Conservation (phyloP, 2,888 invertebrate species). For the Tuberolachnus salignus region DNA sequence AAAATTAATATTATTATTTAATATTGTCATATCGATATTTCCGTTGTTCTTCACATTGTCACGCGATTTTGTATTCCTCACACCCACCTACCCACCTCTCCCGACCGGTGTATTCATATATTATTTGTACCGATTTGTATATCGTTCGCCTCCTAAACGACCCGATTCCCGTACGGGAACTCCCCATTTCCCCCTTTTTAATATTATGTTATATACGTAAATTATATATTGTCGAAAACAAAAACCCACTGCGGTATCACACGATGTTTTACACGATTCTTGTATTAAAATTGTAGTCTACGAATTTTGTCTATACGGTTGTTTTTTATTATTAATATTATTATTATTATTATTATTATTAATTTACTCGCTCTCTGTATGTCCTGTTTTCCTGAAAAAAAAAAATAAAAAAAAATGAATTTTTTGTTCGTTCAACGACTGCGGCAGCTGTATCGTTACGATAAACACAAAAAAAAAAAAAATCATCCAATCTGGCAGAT, state of each 20-base stretch:
- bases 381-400: too few relatives aligned
- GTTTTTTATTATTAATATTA: slow-evolving; percentile 12
- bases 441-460: too few relatives aligned
- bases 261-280: slow-evolving; percentile 56
- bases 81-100: neutral
- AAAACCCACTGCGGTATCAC: slow-evolving; percentile 53
- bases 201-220: slow-evolving; percentile 6
- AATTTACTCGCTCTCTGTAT: too few relatives aligned
- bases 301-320: slow-evolving; percentile 45
- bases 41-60: neutral
- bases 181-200: neutral
- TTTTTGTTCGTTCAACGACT: too few relatives aligned
- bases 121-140: too few relatives aligned
- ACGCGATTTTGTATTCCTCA: neutral
- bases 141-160: neutral
- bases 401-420: too few relatives aligned
- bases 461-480: too few relatives aligned
- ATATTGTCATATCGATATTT: slow-evolving; percentile 15
- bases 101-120: neutral
- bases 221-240: slow-evolving; percentile 34
- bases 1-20: neutral
- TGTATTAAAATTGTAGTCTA: slow-evolving; percentile 56
- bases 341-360: too few relatives aligned
- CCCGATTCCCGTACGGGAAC: too few relatives aligned
- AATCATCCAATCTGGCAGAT: too few relatives aligned